Evolutionary conservation across 2,113 vertebrate species (phyloP).

Genomic region (Macquaria australasica): DNA sequence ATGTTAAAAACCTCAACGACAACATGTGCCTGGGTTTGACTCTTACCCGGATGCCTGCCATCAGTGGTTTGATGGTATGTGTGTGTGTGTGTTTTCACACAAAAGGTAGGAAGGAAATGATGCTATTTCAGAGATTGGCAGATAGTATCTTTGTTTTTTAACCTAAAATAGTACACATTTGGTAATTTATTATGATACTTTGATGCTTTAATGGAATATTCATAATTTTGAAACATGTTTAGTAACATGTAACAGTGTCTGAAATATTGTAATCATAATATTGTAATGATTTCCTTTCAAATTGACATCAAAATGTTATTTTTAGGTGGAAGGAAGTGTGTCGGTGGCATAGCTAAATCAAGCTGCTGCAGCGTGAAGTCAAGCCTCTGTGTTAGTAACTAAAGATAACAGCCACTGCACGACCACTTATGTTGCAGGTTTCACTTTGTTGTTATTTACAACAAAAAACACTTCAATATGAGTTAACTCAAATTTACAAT

Average conservation of each 20-base stretch:
- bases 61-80: conserved; percentile 87
- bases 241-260: background rate
- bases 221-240: background rate
- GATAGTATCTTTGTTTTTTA: background rate
- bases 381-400: background rate
- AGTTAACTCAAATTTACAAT: background rate
- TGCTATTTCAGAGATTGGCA: background rate
- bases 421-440: background rate
- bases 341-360: background rate
- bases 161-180: background rate
- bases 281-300: background rate
- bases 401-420: background rate
- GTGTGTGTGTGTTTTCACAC: background rate
- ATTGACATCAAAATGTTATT: background rate
- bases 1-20: conserved; percentile 87
- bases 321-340: background rate
- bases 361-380: background rate
- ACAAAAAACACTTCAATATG: background rate
- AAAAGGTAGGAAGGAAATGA: background rate
- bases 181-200: background rate
- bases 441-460: background rate
- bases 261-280: background rate
- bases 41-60: conserved; percentile 84
- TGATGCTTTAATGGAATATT: background rate
- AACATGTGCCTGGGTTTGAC: conserved; percentile 93